These are phyloP conservation scores for Reticulitermes speratus DNA, from an alignment of 1,140 invertebrate genomes.

Conservation along the genomic window DNA sequence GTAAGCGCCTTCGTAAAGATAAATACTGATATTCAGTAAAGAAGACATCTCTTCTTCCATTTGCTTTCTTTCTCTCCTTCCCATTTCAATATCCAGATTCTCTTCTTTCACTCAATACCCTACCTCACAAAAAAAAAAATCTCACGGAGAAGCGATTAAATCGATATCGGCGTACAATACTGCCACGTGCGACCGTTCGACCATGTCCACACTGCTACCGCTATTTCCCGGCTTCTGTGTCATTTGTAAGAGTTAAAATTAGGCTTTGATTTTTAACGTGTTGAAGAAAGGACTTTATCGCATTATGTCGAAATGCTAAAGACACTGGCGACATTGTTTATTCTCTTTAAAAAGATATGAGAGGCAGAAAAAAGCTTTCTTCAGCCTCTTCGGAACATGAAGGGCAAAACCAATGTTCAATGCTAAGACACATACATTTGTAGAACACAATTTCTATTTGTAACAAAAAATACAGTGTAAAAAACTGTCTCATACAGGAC, in stretches of 20 bases:
- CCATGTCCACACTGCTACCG: neutral
- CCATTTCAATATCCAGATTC: neutral
- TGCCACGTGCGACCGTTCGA: neutral
- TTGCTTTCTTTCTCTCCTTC: neutral
- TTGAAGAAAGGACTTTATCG: neutral
- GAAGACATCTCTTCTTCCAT: neutral
- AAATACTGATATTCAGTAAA: conserved; percentile 2
- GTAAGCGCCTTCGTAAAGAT: neutral
- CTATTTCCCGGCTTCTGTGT: neutral
- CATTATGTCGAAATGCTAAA: neutral
- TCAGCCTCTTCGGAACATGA: no score
- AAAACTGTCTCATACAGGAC: no score
- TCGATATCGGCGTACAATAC: neutral
- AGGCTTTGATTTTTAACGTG: neutral
- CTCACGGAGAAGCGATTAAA: neutral
- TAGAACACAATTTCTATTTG: no score
- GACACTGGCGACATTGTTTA: no score
- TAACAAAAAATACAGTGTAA: no score
- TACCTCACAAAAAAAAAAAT: no score
- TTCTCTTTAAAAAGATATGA: no score
- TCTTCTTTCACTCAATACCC: neutral
- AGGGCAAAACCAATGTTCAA: no score
- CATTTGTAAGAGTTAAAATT: neutral
- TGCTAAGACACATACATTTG: no score
- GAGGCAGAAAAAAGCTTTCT: no score